phyloP scores from a whole-genome alignment of 1,140 invertebrate species.

The Zophobas atratus region DNA sequence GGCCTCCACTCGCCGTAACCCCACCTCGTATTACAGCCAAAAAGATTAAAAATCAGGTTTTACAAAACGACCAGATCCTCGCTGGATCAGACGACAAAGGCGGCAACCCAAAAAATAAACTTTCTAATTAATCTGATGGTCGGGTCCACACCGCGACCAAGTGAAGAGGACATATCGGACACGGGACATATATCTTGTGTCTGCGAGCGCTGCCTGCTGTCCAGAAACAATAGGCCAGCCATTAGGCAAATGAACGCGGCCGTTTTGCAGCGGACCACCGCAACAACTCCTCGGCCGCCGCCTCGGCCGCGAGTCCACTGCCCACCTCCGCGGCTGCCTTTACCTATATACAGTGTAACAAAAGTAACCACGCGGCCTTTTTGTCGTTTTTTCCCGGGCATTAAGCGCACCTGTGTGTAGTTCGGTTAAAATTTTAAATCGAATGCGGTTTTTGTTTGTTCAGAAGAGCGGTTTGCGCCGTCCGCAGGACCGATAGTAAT shows the following conservation, averaged over 20 bases:
- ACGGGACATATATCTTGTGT: slow-evolving; percentile 51
- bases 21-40: neutral
- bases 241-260: slow-evolving; percentile 54
- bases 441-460: slow-evolving; percentile 52
- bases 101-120: slow-evolving; percentile 49
- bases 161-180: slow-evolving; percentile 46
- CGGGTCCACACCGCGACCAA: slow-evolving; percentile 44
- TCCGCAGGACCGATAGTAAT: slow-evolving; percentile 23
- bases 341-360: slow-evolving; percentile 50
- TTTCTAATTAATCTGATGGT: slow-evolving; percentile 53
- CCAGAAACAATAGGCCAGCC: slow-evolving; percentile 55
- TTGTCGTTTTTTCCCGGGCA: slow-evolving; percentile 18
- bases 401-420: slow-evolving; percentile 49
- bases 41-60: slow-evolving; percentile 43
- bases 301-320: slow-evolving; percentile 33
- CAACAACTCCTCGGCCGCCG: slow-evolving; percentile 24
- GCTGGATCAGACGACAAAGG: slow-evolving; percentile 36
- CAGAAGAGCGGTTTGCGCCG: slow-evolving; percentile 16
- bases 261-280: neutral
- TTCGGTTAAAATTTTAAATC: slow-evolving; percentile 51
- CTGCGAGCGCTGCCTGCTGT: slow-evolving; percentile 49
- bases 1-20: too few species aligned
- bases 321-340: neutral
- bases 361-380: slow-evolving; percentile 41
- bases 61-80: neutral